Evolutionary conservation across 2,888 invertebrate genomes (phyloP).

Genomic region (Amblyjoppa fuscipennis): DNA sequence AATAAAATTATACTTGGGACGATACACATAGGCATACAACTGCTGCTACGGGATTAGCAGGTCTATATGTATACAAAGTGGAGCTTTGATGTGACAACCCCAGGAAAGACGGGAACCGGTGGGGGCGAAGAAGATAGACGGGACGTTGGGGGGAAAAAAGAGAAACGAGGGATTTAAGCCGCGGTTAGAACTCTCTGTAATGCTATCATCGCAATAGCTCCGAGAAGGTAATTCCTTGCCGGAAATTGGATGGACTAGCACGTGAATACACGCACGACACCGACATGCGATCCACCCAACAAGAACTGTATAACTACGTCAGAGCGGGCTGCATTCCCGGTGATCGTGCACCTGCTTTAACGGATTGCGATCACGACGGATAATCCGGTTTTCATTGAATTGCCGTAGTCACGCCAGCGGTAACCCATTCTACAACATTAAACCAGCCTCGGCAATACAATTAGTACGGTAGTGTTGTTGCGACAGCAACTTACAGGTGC

Average conservation of each 20-base stretch:
- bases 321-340: conserved; percentile 46
- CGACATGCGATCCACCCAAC: conserved; percentile 56
- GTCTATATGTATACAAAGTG: conserved; percentile 9
- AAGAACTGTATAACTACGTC: conserved; percentile 20
- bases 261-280: conserved; percentile 67
- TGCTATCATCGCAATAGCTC: conserved; percentile 72
- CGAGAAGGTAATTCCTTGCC: conserved; percentile 79
- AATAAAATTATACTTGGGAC: conserved; percentile 77
- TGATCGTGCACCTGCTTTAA: conserved; percentile 75
- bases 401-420: conserved; percentile 62
- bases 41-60: conserved; percentile 11
- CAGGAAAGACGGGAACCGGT: conserved; percentile 46
- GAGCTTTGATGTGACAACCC: conserved; percentile 41
- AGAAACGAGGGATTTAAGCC: conserved; percentile 73
- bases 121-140: conserved; percentile 11
- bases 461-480: not conserved
- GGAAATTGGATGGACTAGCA: conserved; percentile 80
- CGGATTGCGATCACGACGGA: conserved; percentile 75
- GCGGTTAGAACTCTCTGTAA: conserved; percentile 75
- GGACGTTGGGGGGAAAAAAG: conserved; percentile 41
- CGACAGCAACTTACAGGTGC: not conserved
- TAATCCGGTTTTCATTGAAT: conserved; percentile 79
- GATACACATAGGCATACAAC: conserved; percentile 65
- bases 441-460: conserved; percentile 8
- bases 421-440: conserved; percentile 1